Percentiles rank a stretch among this genome's conserved stretches.
Conservation (phyloP, 1,140 invertebrate genomes). For the Papilio polyxenes region DNA sequence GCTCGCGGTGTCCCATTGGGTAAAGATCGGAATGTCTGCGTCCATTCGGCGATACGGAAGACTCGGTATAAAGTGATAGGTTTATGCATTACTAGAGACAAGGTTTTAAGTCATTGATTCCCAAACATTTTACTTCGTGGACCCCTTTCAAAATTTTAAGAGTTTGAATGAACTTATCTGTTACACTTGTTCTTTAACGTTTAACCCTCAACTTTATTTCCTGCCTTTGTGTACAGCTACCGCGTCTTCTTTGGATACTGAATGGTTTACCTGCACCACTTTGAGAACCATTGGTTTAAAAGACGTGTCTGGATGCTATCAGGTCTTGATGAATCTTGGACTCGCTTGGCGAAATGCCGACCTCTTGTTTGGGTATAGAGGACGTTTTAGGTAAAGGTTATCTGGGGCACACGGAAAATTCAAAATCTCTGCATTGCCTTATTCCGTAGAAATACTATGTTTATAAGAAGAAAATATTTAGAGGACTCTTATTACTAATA, state of each 20-base stretch:
- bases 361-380: constrained; percentile 29
- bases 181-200: too few relatives aligned
- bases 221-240: not conserved
- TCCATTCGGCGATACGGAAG: constrained; percentile 49
- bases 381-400: constrained; percentile 36
- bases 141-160: not conserved
- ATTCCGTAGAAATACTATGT: not conserved
- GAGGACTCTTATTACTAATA: not conserved
- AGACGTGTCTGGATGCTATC: constrained; percentile 55
- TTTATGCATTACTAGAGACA: constrained; percentile 50
- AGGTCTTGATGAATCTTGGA: constrained; percentile 46
- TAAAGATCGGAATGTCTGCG: constrained; percentile 55
- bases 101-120: not conserved
- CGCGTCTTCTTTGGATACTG: not conserved
- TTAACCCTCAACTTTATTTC: too few relatives aligned
- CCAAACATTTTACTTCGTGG: not conserved
- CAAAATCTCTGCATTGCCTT: not conserved
- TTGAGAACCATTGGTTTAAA: constrained; percentile 37
- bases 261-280: not conserved
- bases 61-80: constrained; percentile 48
- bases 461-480: not conserved
- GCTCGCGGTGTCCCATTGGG: constrained; percentile 53
- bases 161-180: not conserved
- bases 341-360: constrained; percentile 29
- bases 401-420: constrained; percentile 2